A percentile compares a stretch with the other conserved stretches of the same genome.
Evolutionary conservation across 2,888 invertebrate species (phyloP).

Genomic region (Eristalinus aeneus): DNA sequence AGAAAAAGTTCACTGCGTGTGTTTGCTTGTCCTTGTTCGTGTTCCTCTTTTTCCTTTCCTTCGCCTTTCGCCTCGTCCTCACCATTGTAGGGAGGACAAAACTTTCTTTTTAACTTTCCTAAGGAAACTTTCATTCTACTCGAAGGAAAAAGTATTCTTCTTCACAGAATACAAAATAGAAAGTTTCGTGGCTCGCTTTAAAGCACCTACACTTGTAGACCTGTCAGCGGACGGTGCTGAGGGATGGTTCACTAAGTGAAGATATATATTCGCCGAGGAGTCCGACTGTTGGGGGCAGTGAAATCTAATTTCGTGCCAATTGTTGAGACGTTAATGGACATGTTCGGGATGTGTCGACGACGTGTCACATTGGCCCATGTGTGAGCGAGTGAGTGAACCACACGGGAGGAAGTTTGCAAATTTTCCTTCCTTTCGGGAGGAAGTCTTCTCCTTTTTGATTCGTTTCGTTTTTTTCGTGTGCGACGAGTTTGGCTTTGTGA

Average conservation of each 20-base stretch:
- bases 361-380: slow-evolving; percentile 26
- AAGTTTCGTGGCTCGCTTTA: slow-evolving; percentile 54
- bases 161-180: slow-evolving; percentile 43
- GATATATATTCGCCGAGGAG: background rate
- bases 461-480: background rate
- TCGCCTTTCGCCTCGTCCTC: no score
- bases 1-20: slow-evolving; percentile 27
- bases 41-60: background rate
- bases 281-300: slow-evolving; percentile 10
- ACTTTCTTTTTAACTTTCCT: slow-evolving; percentile 51
- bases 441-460: background rate
- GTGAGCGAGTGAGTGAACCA: no score
- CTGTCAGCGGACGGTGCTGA: background rate
- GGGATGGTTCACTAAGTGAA: slow-evolving; percentile 20
- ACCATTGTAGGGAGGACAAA: slow-evolving; percentile 32
- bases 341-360: slow-evolving; percentile 42
- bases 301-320: slow-evolving; percentile 56
- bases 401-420: slow-evolving; percentile 25
- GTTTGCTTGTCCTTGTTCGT: slow-evolving; percentile 26
- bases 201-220: slow-evolving; percentile 46
- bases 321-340: slow-evolving; percentile 58
- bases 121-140: slow-evolving; percentile 39
- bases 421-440: background rate
- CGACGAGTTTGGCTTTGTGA: background rate
- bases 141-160: slow-evolving; percentile 20